Evolutionary conservation across 2,113 vertebrate genomes (phyloP).

Genomic region (Mus pahari): DNA sequence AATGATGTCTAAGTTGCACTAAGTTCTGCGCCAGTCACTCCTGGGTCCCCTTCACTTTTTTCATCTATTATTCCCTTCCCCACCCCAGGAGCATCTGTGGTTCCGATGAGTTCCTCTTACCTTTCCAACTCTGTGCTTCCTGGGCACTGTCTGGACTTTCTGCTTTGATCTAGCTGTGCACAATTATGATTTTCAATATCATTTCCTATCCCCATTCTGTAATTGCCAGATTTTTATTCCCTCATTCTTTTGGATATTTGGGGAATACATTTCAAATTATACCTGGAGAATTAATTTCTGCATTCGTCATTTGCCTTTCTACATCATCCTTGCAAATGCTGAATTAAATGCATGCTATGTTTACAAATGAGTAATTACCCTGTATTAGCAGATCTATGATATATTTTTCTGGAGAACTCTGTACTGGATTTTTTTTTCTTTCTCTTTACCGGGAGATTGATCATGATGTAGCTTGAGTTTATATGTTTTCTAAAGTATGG

Average conservation of each 20-base stretch:
- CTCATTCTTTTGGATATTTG: slow-evolving; percentile 60
- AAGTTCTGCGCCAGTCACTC: background rate
- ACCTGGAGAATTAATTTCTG: slow-evolving; percentile 61
- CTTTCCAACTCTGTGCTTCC: background rate
- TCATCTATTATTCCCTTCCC: slow-evolving; percentile 41
- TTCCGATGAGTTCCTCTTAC: slow-evolving; percentile 30
- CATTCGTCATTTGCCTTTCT: slow-evolving; percentile 56
- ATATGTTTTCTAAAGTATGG: slow-evolving; percentile 56
- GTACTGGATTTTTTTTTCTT: slow-evolving; percentile 20
- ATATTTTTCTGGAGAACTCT: slow-evolving; percentile 53
- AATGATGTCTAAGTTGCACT: background rate
- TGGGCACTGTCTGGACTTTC: slow-evolving; percentile 47
- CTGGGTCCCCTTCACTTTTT: background rate
- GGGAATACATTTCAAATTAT: slow-evolving; percentile 47
- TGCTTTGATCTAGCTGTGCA: slow-evolving; percentile 39
- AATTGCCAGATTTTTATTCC: slow-evolving; percentile 19
- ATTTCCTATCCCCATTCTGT: slow-evolving; percentile 2
- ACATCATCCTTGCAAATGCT: slow-evolving; percentile 30
- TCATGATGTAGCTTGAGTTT: slow-evolving; percentile 9
- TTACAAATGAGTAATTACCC: slow-evolving; percentile 56
- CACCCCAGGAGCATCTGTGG: background rate
- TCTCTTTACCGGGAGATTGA: background rate
- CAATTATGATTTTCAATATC: slow-evolving; percentile 42
- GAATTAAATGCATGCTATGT: slow-evolving; percentile 44
- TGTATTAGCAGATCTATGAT: slow-evolving; percentile 10